Evolutionary conservation across 2,888 invertebrate species (phyloP).

Genomic region (Embidobia sp.): DNA sequence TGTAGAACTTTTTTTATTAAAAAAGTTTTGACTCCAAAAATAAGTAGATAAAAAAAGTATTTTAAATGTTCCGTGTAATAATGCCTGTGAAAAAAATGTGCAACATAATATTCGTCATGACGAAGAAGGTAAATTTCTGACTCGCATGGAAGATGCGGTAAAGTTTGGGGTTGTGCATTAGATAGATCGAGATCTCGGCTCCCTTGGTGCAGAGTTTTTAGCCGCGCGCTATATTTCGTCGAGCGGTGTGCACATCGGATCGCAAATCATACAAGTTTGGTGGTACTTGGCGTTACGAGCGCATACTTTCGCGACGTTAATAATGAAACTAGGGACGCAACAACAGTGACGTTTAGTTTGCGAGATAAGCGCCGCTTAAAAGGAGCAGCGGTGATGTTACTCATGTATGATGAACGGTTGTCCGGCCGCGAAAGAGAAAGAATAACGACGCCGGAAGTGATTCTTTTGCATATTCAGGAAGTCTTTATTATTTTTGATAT

Average conservation of each 20-base stretch:
- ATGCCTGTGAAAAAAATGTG: too few relatives aligned
- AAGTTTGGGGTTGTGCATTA: conserved; percentile 3
- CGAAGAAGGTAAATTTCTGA: too few relatives aligned
- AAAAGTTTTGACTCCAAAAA: too few relatives aligned
- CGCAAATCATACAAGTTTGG: conserved; percentile 63
- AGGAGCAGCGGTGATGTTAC: conserved; percentile 52
- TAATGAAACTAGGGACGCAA: conserved; percentile 61
- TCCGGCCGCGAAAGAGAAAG: conserved; percentile 43
- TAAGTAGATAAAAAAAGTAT: too few relatives aligned
- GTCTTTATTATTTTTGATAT: conserved; percentile 53
- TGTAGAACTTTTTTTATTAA: too few relatives aligned
- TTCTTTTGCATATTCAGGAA: conserved; percentile 56
- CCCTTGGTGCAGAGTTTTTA: conserved; percentile 46
- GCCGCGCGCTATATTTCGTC: conserved; percentile 39
- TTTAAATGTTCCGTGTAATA: too few relatives aligned
- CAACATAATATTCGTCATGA: too few relatives aligned
- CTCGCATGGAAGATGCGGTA: too few relatives aligned
- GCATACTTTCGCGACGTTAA: conserved; percentile 66
- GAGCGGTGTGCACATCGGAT: too few relatives aligned
- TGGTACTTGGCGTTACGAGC: conserved; percentile 46
- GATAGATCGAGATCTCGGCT: conserved; percentile 25
- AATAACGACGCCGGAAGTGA: conserved; percentile 54
- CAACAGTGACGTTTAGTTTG: conserved; percentile 62
- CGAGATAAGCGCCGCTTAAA: conserved; percentile 64
- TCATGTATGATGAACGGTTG: conserved; percentile 61